phyloP scores from a whole-genome alignment of 2,797 vertebrate species.

The Paguma larvata region DNA sequence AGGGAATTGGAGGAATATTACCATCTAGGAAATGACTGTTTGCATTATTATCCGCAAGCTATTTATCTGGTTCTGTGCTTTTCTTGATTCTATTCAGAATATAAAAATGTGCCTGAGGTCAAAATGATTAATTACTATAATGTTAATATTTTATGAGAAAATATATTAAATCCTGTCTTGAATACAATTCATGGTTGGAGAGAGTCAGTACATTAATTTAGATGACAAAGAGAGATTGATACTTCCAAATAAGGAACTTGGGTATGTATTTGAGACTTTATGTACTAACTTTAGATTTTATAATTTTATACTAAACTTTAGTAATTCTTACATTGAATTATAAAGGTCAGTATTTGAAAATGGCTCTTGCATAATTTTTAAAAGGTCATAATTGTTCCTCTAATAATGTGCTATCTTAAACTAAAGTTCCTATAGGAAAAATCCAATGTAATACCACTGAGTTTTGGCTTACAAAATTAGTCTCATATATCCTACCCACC shows the following conservation, averaged over 20 bases:
- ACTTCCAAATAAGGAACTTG: conserved; percentile 24
- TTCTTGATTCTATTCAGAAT: conserved; percentile 28
- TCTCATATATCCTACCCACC: no score
- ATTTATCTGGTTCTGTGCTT: neutral
- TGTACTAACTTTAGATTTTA: conserved; percentile 23
- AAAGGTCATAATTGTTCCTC: neutral
- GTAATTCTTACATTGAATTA: neutral
- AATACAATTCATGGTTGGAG: conserved; percentile 1
- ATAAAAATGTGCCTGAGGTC: conserved; percentile 56
- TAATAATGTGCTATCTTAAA: neutral
- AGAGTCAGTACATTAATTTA: conserved; percentile 67
- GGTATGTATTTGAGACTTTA: conserved; percentile 7
- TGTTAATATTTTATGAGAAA: conserved; percentile 78
- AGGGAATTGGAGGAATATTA: neutral
- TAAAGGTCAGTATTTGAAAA: conserved; percentile 38
- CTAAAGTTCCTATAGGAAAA: neutral
- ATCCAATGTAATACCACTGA: neutral
- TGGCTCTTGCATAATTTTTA: neutral
- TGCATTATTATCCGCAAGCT: neutral
- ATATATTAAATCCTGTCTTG: conserved; percentile 69
- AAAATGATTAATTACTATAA: conserved; percentile 73
- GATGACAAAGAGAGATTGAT: conserved; percentile 13
- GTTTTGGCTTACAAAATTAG: neutral
- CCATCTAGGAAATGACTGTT: neutral
- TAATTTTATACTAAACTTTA: conserved; percentile 53